Base-by-base conservation (phyloP, 1,140 invertebrate species). In the Apocrypta bakeri region DNA sequence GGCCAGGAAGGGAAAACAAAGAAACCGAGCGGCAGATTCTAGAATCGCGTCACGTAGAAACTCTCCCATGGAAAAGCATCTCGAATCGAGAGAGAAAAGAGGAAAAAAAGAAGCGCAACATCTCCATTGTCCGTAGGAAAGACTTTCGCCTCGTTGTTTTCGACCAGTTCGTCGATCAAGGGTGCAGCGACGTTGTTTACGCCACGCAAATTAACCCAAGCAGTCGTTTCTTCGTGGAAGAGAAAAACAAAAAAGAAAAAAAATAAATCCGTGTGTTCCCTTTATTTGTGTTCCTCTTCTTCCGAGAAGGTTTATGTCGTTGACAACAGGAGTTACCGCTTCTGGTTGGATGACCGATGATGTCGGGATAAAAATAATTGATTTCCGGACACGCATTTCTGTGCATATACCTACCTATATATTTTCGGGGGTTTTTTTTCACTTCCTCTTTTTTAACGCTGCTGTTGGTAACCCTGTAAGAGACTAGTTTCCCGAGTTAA, bases 401-500 rank as follows among this genome's bases (percentile, higher is more conserved):
- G 21, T 29, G 71, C 21, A n/a, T 17, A n/a, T 11, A 25, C 73
- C n/a, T n/a, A n/a, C n/a, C n/a, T n/a, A n/a, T n/a, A n/a, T n/a
- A n/a, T n/a, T n/a, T n/a, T n/a, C n/a, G n/a, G n/a, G n/a, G n/a
- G 9, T 37, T 37, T 37, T 37, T 37, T 37, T 37, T 37, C 33
- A 9, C 33, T 9, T 37, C 3, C 33, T n/a, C n/a, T n/a, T n/a
- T n/a, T n/a, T n/a, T n/a, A 37, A 37, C 33, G 33, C 33, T 9
- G 33, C 33, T 37, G 2, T 37, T 79, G 31, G 68, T 61, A 21
- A 42, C 69, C 63, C 33, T 37, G 27, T n/a, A n/a, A n/a, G n/a
- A n/a, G n/a, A n/a, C n/a, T n/a, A n/a, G 63, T 74, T 27, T 48
- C 74, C 40, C 73, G 75, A 69, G 42, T 76, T 83, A 83, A 83